Evolutionary conservation across 1,140 invertebrate genomes (phyloP).

Genomic region (Drosophila lacertosa): DNA sequence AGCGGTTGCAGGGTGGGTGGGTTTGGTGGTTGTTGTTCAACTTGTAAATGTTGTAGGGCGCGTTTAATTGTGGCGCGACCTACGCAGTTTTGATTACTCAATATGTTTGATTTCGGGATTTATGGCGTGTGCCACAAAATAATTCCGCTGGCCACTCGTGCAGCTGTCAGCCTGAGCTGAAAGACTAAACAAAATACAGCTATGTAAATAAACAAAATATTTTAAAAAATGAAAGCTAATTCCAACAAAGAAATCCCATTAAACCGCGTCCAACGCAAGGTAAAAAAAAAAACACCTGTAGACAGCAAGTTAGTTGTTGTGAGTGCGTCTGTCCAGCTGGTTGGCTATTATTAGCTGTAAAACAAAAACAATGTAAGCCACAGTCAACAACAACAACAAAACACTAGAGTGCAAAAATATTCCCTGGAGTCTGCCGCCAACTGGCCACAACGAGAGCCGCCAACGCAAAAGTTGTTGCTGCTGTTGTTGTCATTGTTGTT

Average conservation of each 20-base stretch:
- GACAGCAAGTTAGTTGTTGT: constrained; percentile 18
- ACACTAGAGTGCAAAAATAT: constrained; percentile 47
- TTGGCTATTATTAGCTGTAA: constrained; percentile 64
- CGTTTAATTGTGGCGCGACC: constrained; percentile 19
- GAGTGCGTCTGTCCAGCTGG: background rate
- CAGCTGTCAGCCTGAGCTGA: constrained; percentile 51
- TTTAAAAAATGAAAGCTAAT: constrained; percentile 64
- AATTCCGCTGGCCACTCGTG: constrained; percentile 54
- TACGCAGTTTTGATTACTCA: constrained; percentile 74
- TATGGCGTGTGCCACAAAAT: constrained; percentile 47
- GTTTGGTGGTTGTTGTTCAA: constrained; percentile 21
- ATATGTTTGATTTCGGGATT: constrained; percentile 79
- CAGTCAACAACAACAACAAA: constrained; percentile 39
- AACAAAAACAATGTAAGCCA: constrained; percentile 70
- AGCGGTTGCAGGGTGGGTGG: constrained; percentile 19
- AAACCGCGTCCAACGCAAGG: constrained; percentile 53
- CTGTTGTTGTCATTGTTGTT: constrained; percentile 19
- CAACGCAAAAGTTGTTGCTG: constrained; percentile 63
- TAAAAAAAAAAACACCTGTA: constrained; percentile 58
- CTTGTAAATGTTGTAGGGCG: constrained; percentile 30
- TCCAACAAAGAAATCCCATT: constrained; percentile 64
- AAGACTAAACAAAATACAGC: background rate
- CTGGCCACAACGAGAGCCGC: constrained; percentile 57
- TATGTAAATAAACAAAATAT: constrained; percentile 5
- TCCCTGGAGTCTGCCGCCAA: constrained; percentile 36